Base-by-base conservation (phyloP, 1,140 invertebrate species). In the Colletes latitarsis region DNA sequence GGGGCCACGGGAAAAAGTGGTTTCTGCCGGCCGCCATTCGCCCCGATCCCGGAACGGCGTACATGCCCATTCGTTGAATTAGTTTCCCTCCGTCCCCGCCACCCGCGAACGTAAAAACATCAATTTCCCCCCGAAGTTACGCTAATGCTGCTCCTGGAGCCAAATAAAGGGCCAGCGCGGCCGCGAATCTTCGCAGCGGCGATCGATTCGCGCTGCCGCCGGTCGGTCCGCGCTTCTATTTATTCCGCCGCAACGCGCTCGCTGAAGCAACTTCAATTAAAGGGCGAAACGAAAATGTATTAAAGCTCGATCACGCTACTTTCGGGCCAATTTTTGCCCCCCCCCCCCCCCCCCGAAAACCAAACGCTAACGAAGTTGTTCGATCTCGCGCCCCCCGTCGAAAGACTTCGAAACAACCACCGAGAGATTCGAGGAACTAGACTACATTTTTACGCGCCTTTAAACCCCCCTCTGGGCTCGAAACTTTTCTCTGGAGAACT, bases 91-190 rank as follows among this genome's bases (percentile, higher is more conserved):
- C 12, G 5, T 46, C 43, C 43, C 43, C 43, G 0, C 4, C 60
- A 21, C 21, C 21, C 58, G 0, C 30, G 60, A 6, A 52, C 64
- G 64, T 67, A 67, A 67, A 67, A 67, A 67, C 64, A 67, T 67
- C 64, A 52, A 67, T 67, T 67, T 52, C n/a, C 64, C 46, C n/a
- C 64, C 46, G 41, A 52, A 67, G 60, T 67, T 67, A 43, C 64
- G 64, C 46, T 67, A 67, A 67, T 67, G 64, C 64, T 67, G 64
- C 64, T 52, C 41, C 21, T 52, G 46, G 64, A 52, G 21, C 46
- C 46, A 52, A 67, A 52, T 67, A 67, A 46, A 67, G 46, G 46
- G 64, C 10, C 46, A 67, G n/a, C 64, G 49, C 49, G 17, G 43
- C n/a, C 41, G 64, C 41, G 64, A 52, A 63, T 63, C 60, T 63